Evolutionary conservation across 2,113 vertebrate species (phyloP).

Genomic region (Sceloporus tristichus): DNA sequence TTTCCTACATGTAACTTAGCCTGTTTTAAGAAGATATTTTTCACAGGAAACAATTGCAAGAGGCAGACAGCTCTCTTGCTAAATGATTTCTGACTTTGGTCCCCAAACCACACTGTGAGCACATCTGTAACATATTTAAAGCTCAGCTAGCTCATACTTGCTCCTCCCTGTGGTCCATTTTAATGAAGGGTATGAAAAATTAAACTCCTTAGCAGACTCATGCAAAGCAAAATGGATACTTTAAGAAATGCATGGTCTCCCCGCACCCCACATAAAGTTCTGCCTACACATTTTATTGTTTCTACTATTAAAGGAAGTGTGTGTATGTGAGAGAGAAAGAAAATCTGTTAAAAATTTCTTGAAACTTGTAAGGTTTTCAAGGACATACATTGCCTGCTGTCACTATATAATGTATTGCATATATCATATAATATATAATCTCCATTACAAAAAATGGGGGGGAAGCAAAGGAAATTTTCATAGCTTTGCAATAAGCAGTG

Average conservation of each 20-base stretch:
- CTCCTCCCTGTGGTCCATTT: conserved; percentile 64
- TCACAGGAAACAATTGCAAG: conserved; percentile 36
- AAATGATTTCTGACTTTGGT: conserved; percentile 57
- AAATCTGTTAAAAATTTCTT: neutral
- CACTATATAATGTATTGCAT: neutral
- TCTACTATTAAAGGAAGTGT: neutral
- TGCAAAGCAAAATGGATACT: conserved; percentile 41
- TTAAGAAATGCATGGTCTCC: conserved; percentile 24
- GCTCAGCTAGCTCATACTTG: conserved; percentile 63
- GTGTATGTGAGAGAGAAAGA: conserved; percentile 1
- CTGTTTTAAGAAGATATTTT: conserved; percentile 9
- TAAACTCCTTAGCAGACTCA: conserved; percentile 57
- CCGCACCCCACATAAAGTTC: conserved; percentile 19
- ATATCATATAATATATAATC: too few species aligned
- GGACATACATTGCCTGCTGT: neutral
- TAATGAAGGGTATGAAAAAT: conserved; percentile 65
- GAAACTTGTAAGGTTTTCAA: conserved; percentile 10
- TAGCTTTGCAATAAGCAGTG: neutral
- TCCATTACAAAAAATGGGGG: neutral
- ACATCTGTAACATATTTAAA: conserved; percentile 66
- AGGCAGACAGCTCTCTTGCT: conserved; percentile 40
- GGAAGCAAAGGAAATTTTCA: neutral
- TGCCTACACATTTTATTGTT: conserved; percentile 21
- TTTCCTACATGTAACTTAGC: conserved; percentile 29
- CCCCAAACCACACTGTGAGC: conserved; percentile 27